Evolutionary conservation across 2,797 vertebrate species (phyloP).

Genomic region (Tolypeutes matacus): DNA sequence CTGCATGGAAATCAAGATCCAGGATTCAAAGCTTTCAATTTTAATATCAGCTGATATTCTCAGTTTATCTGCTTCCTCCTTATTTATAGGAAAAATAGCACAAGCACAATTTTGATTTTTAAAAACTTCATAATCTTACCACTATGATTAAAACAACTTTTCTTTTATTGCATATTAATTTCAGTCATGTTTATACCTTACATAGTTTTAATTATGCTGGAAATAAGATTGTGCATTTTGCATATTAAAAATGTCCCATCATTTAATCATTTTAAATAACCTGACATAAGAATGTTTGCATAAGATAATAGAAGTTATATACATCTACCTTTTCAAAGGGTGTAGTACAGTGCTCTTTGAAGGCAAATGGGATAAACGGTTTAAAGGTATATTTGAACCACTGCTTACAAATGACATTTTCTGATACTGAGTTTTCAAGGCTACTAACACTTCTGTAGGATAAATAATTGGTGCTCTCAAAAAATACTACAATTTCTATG

Average conservation of each 20-base stretch:
- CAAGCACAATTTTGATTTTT: not conserved
- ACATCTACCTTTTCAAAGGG: not conserved
- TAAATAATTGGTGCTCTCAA: not conserved
- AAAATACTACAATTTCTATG: not conserved
- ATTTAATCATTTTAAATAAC: not conserved
- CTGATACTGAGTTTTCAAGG: not conserved
- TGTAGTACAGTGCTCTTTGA: not conserved
- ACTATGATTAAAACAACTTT: not conserved
- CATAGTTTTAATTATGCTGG: not conserved
- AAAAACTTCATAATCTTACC: not conserved
- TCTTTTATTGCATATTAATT: not conserved
- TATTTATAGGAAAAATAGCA: constrained; percentile 21
- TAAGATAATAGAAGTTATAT: not conserved
- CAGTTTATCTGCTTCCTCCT: not conserved
- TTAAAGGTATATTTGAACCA: not conserved
- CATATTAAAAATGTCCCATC: not conserved
- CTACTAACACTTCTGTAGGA: not conserved
- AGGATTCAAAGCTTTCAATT: not conserved
- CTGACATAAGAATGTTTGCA: not conserved
- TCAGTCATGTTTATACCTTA: not conserved
- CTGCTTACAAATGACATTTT: not conserved
- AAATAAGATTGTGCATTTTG: not conserved
- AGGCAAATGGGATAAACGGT: not conserved
- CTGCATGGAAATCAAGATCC: not conserved
- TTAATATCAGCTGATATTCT: not conserved